Conservation (phyloP, 2,888 invertebrate species). For the Oxystoma pomonae region DNA sequence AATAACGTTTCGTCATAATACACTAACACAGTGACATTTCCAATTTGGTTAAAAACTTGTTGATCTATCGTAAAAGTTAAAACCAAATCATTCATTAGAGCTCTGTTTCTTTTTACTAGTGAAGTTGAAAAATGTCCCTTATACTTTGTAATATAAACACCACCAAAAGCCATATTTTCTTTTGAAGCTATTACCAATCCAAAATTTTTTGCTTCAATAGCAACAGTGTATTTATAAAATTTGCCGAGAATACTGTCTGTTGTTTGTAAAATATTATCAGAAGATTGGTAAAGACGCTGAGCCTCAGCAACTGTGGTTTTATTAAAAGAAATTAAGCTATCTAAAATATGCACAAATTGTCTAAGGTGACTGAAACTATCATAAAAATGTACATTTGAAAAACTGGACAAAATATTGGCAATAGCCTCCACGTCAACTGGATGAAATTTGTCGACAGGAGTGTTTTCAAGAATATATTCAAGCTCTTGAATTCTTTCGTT, state of each 20-base stretch:
- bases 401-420: background rate
- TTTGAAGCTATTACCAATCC: conserved; percentile 14
- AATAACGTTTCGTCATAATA: conserved; percentile 28
- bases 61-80: conserved; percentile 22
- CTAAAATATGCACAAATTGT: background rate
- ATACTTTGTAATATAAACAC: conserved; percentile 8
- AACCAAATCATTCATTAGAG: conserved; percentile 6
- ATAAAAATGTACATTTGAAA: background rate
- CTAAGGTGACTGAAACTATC: background rate
- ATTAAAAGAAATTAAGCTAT: background rate
- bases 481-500: background rate
- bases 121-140: background rate
- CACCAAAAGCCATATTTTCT: conserved; percentile 9
- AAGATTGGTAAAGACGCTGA: conserved; percentile 8
- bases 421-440: background rate
- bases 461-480: background rate
- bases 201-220: conserved; percentile 9
- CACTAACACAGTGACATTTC: conserved; percentile 24
- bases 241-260: conserved; percentile 14
- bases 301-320: conserved; percentile 9
- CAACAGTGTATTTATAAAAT: conserved; percentile 2
- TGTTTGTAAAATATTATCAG: conserved; percentile 18
- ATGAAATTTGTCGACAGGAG: background rate
- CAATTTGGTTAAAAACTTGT: conserved; percentile 25
- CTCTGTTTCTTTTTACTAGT: background rate